Conservation (phyloP, 2,797 vertebrate species). For the Ciconia nigra region DNA sequence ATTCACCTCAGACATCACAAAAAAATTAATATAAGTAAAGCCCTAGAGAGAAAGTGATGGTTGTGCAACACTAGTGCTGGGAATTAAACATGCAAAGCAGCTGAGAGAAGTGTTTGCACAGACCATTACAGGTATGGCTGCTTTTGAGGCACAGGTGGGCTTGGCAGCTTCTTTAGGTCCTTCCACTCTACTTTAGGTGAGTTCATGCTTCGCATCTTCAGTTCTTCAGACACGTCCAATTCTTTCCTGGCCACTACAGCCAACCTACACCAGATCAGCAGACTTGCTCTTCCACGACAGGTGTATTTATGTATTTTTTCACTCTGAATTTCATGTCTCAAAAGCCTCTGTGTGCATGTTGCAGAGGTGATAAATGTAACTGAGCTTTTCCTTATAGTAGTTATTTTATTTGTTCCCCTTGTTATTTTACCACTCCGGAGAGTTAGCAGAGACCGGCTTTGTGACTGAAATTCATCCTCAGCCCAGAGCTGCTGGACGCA, state of each 20-base stretch:
- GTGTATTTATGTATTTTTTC: neutral
- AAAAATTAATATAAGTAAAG: neutral
- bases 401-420: neutral
- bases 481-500: neutral
- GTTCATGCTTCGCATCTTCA: neutral
- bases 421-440: neutral
- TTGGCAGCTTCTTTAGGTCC: neutral
- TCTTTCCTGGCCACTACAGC: neutral
- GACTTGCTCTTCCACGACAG: neutral
- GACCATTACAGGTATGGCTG: neutral
- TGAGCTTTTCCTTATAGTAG: neutral
- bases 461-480: neutral
- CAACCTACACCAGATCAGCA: neutral
- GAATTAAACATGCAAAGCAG: neutral
- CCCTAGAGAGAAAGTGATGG: neutral
- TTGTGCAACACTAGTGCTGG: neutral
- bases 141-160: neutral
- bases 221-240: neutral
- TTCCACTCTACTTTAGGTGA: neutral
- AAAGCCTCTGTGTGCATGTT: neutral
- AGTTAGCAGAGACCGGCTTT: neutral
- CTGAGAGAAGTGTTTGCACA: neutral
- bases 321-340: neutral
- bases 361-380: neutral
- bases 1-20: neutral